These are phyloP conservation scores for Anolis sagrei DNA, from an alignment of 2,113 vertebrate species.

Conservation along the genomic window DNA sequence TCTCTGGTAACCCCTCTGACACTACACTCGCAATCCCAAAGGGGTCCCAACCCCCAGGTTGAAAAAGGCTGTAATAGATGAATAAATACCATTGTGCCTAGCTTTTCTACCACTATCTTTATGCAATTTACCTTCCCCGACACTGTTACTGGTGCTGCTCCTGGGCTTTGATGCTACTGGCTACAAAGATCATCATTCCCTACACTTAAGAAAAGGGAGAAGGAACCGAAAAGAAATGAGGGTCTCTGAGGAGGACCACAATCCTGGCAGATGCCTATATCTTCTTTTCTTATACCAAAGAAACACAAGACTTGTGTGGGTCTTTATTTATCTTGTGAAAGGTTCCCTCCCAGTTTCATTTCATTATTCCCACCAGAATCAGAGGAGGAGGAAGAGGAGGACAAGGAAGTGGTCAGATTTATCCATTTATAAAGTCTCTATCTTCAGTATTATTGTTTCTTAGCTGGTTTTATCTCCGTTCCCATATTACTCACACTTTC, in stretches of 20 bases:
- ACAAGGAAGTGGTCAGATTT: neutral
- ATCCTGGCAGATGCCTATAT: slow-evolving; percentile 12
- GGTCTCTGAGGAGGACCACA: slow-evolving; percentile 10
- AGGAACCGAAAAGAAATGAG: neutral
- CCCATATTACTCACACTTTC: neutral
- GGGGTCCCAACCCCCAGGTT: too few species aligned
- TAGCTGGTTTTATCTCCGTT: neutral
- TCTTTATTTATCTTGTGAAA: neutral
- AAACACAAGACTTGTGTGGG: neutral
- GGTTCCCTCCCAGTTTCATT: slow-evolving; percentile 20
- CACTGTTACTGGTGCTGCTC: neutral
- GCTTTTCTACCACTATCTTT: neutral
- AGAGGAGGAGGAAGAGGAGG: neutral
- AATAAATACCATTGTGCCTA: too few species aligned
- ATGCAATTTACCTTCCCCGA: neutral
- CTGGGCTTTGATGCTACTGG: neutral
- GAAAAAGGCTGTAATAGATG: too few species aligned
- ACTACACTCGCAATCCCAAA: too few species aligned
- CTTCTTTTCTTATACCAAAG: slow-evolving; percentile 5
- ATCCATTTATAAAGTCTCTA: neutral
- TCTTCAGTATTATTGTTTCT: neutral
- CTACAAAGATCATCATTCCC: neutral
- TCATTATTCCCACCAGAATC: neutral
- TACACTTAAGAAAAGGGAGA: neutral
- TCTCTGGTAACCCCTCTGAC: too few species aligned